phyloP scores from a whole-genome alignment of 2,888 invertebrate species.

The Drosophila merina region DNA sequence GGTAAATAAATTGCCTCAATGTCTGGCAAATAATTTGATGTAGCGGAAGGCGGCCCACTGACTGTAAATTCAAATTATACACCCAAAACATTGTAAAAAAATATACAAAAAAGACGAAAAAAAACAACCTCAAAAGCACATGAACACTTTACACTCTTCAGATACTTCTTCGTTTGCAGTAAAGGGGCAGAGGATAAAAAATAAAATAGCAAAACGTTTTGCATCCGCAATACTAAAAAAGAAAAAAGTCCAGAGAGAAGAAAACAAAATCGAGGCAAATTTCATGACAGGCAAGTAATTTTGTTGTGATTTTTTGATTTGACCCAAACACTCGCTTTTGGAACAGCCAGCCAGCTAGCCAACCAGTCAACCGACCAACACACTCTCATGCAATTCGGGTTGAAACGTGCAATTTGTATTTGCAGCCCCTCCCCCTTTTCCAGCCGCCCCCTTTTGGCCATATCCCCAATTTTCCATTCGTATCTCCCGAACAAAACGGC shows the following conservation, averaged over 20 bases:
- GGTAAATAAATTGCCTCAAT: conserved; percentile 23
- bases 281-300: conserved; percentile 78
- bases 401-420: conserved; percentile 71
- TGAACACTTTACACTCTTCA: conserved; percentile 68
- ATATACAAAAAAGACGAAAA: conserved; percentile 15
- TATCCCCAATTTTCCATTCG: conserved; percentile 15
- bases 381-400: conserved; percentile 38
- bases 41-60: conserved; percentile 69
- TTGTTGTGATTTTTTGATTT: conserved; percentile 79
- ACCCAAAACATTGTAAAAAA: conserved; percentile 35
- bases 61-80: conserved; percentile 77
- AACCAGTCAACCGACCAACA: conserved; percentile 16
- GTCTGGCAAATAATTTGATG: conserved; percentile 52
- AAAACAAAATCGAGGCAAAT: conserved; percentile 66
- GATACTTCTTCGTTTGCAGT: conserved; percentile 8
- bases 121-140: conserved; percentile 60
- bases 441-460: conserved; percentile 1
- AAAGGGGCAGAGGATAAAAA: conserved; percentile 32
- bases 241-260: conserved; percentile 22
- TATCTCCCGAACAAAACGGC: conserved; percentile 69
- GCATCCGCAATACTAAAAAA: conserved; percentile 59
- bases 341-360: not conserved
- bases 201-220: conserved; percentile 72
- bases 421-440: conserved; percentile 32
- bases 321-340: conserved; percentile 66